A percentile compares a stretch with the other conserved stretches of the same genome.
These are phyloP conservation scores for Pandemis heparana DNA, from an alignment of 2,888 invertebrate genomes.

Conservation along the genomic window DNA sequence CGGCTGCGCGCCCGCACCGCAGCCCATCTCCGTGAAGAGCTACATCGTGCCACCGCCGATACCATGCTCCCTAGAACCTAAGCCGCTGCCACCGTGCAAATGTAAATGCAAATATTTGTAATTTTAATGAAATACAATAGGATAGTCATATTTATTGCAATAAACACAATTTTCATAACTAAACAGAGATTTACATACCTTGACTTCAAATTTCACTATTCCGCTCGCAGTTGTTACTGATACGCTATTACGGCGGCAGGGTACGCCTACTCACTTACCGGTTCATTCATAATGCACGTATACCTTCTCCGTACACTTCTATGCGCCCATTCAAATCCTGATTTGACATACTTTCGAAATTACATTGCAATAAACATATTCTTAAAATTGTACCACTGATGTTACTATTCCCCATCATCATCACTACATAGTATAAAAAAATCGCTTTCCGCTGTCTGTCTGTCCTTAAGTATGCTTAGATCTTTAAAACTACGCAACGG, in stretches of 20 bases:
- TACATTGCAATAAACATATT: slow-evolving; percentile 29
- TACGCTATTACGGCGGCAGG: slow-evolving; percentile 49
- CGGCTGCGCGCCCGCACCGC: slow-evolving; percentile 55
- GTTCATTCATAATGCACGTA: slow-evolving; percentile 48
- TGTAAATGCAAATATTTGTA: slow-evolving; percentile 52
- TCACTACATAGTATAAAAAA: too few relatives aligned
- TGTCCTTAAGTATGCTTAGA: too few relatives aligned
- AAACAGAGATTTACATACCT: slow-evolving; percentile 13
- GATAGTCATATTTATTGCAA: slow-evolving; percentile 50
- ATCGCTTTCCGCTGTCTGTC: too few relatives aligned
- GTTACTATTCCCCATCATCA: not conserved
- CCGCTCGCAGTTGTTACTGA: slow-evolving; percentile 39
- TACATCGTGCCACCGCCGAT: slow-evolving; percentile 72
- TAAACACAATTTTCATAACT: slow-evolving; percentile 35
- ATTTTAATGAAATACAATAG: slow-evolving; percentile 41
- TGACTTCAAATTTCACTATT: slow-evolving; percentile 29
- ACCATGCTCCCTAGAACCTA: slow-evolving; percentile 72
- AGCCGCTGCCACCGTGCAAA: slow-evolving; percentile 58
- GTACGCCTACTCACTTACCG: slow-evolving; percentile 53
- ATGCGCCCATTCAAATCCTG: not conserved
- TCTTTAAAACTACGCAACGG: too few relatives aligned
- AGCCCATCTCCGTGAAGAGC: slow-evolving; percentile 71
- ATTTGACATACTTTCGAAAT: not conserved
- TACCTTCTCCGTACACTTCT: slow-evolving; percentile 8
- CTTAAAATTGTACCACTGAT: not conserved